Evolutionary conservation across 2,797 vertebrate species (phyloP).

Genomic region (Lacerta agilis): DNA sequence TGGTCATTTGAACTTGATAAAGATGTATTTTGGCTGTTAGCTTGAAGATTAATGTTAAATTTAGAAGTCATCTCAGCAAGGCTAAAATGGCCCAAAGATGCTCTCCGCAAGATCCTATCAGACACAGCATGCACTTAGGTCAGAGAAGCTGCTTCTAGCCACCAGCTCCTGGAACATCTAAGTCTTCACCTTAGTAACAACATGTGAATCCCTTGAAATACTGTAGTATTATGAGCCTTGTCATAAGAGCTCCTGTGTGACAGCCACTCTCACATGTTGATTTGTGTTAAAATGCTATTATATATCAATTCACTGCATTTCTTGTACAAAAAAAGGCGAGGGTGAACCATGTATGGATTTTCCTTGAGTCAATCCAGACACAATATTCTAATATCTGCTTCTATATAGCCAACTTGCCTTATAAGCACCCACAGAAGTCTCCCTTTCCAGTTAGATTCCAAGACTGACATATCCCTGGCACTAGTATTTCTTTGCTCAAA

Average conservation of each 20-base stretch:
- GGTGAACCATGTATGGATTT: not conserved
- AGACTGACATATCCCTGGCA: not conserved
- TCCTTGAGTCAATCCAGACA: conserved; percentile 19
- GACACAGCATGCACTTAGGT: conserved; percentile 54
- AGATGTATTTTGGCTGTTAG: conserved; percentile 35
- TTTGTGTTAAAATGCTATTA: conserved; percentile 31
- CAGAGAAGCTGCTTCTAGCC: conserved; percentile 55
- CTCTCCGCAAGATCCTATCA: conserved; percentile 57
- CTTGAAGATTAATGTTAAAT: conserved; percentile 54
- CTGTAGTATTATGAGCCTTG: conserved; percentile 48
- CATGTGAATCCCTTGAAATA: conserved; percentile 38
- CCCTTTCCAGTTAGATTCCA: conserved; percentile 5
- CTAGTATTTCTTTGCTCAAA: no score
- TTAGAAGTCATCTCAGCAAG: conserved; percentile 56
- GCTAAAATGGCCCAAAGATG: conserved; percentile 61
- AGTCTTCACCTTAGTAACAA: conserved; percentile 61
- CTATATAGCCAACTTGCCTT: not conserved
- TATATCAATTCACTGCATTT: conserved; percentile 22
- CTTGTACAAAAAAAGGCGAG: not conserved
- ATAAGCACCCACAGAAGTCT: conserved; percentile 4
- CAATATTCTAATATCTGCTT: not conserved
- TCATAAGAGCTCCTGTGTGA: conserved; percentile 46
- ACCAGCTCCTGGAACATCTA: conserved; percentile 59
- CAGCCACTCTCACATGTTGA: conserved; percentile 11
- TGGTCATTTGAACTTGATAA: conserved; percentile 17